phyloP scores from a whole-genome alignment of 2,888 invertebrate genomes.

The Drosophila diplacantha region DNA sequence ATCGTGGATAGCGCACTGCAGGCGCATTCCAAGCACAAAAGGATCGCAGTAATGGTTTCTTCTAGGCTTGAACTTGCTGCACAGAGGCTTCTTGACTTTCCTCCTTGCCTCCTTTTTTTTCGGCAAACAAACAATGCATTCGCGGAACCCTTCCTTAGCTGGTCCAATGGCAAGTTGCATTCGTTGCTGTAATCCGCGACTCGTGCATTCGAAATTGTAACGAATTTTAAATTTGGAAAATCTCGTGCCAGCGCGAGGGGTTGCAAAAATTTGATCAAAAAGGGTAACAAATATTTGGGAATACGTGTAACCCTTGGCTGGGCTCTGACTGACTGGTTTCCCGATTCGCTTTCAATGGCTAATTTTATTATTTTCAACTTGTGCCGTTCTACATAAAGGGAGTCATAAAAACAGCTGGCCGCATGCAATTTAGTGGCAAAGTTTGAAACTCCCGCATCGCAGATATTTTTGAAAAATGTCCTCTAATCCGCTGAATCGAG shows the following conservation, averaged over 20 bases:
- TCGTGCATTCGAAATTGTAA: constrained; percentile 64
- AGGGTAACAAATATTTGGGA: constrained; percentile 32
- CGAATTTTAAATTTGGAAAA: constrained; percentile 56
- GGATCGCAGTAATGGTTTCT: constrained; percentile 20
- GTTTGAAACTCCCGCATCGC: constrained; percentile 51
- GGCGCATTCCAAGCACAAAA: constrained; percentile 40
- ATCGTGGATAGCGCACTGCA: constrained; percentile 44
- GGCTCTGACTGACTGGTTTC: constrained; percentile 37
- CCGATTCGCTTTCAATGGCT: constrained; percentile 42
- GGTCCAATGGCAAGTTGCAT: constrained; percentile 54
- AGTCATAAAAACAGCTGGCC: constrained; percentile 72
- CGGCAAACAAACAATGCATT: constrained; percentile 49
- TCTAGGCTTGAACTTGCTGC: constrained; percentile 39
- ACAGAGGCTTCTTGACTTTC: constrained; percentile 66
- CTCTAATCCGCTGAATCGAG: constrained; percentile 38
- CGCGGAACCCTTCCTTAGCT: constrained; percentile 28
- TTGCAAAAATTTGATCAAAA: constrained; percentile 31
- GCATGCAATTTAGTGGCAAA: constrained; percentile 48
- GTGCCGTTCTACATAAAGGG: constrained; percentile 37
- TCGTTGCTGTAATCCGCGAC: constrained; percentile 46
- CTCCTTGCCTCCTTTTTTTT: not conserved
- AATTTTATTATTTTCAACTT: constrained; percentile 57
- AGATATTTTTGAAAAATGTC: constrained; percentile 4
- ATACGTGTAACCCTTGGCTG: constrained; percentile 48
- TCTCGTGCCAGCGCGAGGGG: constrained; percentile 10